Percentiles rank a stretch among this genome's conserved stretches.
Evolutionary conservation across 2,797 vertebrate species (phyloP).

Genomic region (Pipistrellus pipistrellus): DNA sequence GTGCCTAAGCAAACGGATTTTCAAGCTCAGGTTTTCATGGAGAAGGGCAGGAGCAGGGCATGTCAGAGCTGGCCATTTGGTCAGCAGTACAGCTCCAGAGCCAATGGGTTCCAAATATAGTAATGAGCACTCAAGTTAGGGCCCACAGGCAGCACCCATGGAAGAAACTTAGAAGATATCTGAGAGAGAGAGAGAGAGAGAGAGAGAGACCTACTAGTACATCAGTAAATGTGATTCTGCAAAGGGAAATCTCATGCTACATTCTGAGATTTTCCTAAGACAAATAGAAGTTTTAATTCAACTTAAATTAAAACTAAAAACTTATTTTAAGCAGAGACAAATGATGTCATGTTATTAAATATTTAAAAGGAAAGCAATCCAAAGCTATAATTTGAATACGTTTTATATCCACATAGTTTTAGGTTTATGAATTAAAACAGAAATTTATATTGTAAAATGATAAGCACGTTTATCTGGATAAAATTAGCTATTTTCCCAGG

Average conservation of each 20-base stretch:
- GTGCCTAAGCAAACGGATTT: background rate
- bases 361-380: slow-evolving; percentile 4
- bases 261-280: slow-evolving; percentile 40
- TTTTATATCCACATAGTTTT: slow-evolving; percentile 35
- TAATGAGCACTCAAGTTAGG: background rate
- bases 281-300: slow-evolving; percentile 25
- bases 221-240: background rate
- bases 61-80: background rate
- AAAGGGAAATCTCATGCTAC: slow-evolving; percentile 7
- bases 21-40: background rate
- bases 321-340: slow-evolving; percentile 47
- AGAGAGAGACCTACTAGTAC: background rate
- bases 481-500: slow-evolving; percentile 27
- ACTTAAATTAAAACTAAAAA: slow-evolving; percentile 55
- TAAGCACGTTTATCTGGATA: slow-evolving; percentile 23
- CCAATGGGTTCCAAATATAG: background rate
- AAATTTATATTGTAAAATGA: slow-evolving; percentile 52
- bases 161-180: background rate
- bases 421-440: slow-evolving; percentile 19
- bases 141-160: rapidly evolving
- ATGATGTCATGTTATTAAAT: background rate
- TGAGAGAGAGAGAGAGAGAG: background rate
- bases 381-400: background rate
- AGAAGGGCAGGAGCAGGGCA: background rate
- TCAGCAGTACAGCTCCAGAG: background rate